Percentiles rank a stretch among this genome's conserved stretches.
These are phyloP conservation scores for Platyrinchus mystaceus DNA, from an alignment of 2,797 vertebrate genomes.

Conservation along the genomic window DNA sequence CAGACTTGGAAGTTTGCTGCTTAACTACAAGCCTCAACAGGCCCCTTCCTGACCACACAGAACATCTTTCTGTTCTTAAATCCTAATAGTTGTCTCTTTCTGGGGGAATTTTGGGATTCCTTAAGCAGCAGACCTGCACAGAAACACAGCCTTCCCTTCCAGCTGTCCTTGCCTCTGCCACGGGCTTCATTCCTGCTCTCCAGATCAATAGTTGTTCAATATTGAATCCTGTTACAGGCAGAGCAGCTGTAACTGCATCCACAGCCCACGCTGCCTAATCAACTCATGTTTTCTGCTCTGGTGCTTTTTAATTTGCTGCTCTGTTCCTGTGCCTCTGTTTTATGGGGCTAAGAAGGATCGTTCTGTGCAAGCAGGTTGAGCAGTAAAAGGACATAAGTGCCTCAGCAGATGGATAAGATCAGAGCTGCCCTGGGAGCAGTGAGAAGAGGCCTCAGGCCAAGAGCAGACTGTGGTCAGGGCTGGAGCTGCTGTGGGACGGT, in stretches of 20 bases:
- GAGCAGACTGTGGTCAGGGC: not conserved
- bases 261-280: not conserved
- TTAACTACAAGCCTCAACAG: not conserved
- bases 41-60: not conserved
- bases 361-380: not conserved
- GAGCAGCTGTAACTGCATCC: conserved; percentile 4
- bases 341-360: not conserved
- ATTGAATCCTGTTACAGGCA: not conserved
- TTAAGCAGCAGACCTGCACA: not conserved
- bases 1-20: not conserved
- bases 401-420: conserved; percentile 15
- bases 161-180: not conserved
- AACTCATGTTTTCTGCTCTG: conserved; percentile 50
- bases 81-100: not conserved
- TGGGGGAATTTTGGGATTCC: not conserved
- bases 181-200: not conserved
- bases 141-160: not conserved
- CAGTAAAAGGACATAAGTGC: not conserved
- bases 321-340: conserved; percentile 18
- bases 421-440: not conserved
- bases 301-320: conserved; percentile 60
- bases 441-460: not conserved
- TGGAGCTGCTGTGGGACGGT: not conserved
- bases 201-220: conserved; percentile 39
- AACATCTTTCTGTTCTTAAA: not conserved